These are phyloP conservation scores for Benitochromis conjunctus DNA, from an alignment of 2,113 vertebrate species.

Conservation along the genomic window DNA sequence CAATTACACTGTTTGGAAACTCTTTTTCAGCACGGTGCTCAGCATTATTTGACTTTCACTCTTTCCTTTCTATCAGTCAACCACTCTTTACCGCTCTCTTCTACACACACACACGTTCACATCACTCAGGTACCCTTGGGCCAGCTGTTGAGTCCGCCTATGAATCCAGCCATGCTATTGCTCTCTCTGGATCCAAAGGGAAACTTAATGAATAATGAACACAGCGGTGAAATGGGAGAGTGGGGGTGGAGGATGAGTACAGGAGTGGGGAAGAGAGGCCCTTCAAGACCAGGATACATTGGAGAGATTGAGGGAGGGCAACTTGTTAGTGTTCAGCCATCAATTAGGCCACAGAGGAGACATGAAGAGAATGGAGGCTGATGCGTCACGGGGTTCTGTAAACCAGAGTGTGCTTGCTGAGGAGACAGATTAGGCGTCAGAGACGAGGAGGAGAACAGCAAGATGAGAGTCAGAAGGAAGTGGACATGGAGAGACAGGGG, in stretches of 20 bases:
- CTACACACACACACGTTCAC: background rate
- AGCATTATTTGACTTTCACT: background rate
- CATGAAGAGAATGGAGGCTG: slow-evolving; percentile 45
- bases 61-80: slow-evolving; percentile 19
- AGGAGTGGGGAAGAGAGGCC: slow-evolving; percentile 21
- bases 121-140: slow-evolving; percentile 58
- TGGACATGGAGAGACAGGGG: slow-evolving; percentile 40
- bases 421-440: slow-evolving; percentile 47
- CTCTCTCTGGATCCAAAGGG: slow-evolving; percentile 59
- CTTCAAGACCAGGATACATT: slow-evolving; percentile 42
- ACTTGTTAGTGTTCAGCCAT: slow-evolving; percentile 64
- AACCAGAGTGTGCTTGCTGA: slow-evolving; percentile 30
- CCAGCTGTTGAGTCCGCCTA: slow-evolving; percentile 54
- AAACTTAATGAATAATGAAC: slow-evolving; percentile 77
- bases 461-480: slow-evolving; percentile 30
- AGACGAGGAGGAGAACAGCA: slow-evolving; percentile 18
- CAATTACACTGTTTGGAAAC: background rate
- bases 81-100: background rate
- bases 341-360: slow-evolving; percentile 61
- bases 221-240: slow-evolving; percentile 34
- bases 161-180: slow-evolving; percentile 53
- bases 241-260: slow-evolving; percentile 2
- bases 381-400: slow-evolving; percentile 29
- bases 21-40: background rate
- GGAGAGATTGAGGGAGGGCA: slow-evolving; percentile 47